phyloP scores from a whole-genome alignment of 1,140 invertebrate species.

The Heliothis virescens region DNA sequence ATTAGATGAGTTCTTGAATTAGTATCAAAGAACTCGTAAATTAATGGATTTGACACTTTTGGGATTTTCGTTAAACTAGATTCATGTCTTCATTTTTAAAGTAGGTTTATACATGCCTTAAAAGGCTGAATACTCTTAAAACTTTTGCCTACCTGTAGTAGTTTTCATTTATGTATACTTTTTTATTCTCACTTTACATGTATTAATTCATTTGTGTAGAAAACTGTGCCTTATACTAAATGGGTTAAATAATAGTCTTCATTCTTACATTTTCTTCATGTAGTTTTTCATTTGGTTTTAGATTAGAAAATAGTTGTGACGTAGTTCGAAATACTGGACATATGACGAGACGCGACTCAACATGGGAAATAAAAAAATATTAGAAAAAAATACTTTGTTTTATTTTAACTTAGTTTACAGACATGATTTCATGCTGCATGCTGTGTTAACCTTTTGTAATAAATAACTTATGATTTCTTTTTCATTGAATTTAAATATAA shows the following conservation, averaged over 20 bases:
- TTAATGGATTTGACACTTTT: constrained; percentile 18
- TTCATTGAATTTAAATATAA: not conserved
- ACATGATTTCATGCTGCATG: not conserved
- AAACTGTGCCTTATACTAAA: not conserved
- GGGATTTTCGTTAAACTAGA: not conserved
- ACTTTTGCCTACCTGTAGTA: not conserved
- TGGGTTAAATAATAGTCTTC: not conserved
- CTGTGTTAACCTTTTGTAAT: not conserved
- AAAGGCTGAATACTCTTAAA: not conserved
- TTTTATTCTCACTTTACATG: not conserved
- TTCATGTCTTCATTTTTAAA: not conserved
- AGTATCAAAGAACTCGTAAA: constrained; percentile 1
- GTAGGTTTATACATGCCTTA: not conserved
- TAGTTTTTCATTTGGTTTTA: constrained; percentile 11
- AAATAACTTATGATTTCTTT: too few relatives aligned
- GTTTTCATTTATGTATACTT: not conserved
- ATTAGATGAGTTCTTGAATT: not conserved
- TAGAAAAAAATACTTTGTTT: constrained; percentile 50
- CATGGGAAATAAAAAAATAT: constrained; percentile 43
- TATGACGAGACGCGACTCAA: constrained; percentile 53
- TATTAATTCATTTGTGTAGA: not conserved
- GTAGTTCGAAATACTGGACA: constrained; percentile 34
- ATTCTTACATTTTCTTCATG: not conserved
- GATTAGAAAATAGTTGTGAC: constrained; percentile 39
- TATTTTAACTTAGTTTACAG: not conserved